Evolutionary conservation across 2,797 vertebrate species (phyloP).

Genomic region (Takifugu ocellatus): DNA sequence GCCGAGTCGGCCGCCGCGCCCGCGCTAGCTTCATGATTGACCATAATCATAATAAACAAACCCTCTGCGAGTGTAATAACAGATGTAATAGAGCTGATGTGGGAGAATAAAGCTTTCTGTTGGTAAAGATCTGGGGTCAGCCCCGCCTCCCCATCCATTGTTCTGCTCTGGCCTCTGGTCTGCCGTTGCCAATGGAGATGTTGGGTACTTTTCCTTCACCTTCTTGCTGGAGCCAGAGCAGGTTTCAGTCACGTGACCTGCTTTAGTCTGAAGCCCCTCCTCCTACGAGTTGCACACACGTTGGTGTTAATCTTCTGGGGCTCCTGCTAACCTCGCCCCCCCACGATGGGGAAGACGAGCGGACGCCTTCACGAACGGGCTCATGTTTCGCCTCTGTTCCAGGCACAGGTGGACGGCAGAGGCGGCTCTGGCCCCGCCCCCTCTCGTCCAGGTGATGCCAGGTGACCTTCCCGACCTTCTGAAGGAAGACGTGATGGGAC

Average conservation of each 20-base stretch:
- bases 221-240: background rate
- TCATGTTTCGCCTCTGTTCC: conserved; percentile 34
- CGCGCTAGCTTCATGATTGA: conserved; percentile 48
- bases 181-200: conserved; percentile 21
- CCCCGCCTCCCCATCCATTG: conserved; percentile 26
- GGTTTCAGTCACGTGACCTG: too few relatives aligned
- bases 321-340: background rate
- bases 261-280: too few relatives aligned
- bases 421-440: conserved; percentile 33
- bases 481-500: conserved; percentile 59
- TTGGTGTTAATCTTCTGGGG: background rate
- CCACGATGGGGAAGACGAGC: too few relatives aligned
- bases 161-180: conserved; percentile 35
- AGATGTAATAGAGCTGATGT: too few relatives aligned
- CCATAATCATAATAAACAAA: background rate
- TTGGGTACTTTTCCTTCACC: conserved; percentile 5
- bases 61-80: background rate
- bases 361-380: too few relatives aligned
- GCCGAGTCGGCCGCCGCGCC: conserved; percentile 49
- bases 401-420: conserved; percentile 72
- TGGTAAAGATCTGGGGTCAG: conserved; percentile 14
- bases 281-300: background rate
- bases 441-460: conserved; percentile 22
- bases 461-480: conserved; percentile 32
- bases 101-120: too few relatives aligned